phyloP scores from a whole-genome alignment of 2,797 vertebrate genomes.

The Leptodactylus fallax region DNA sequence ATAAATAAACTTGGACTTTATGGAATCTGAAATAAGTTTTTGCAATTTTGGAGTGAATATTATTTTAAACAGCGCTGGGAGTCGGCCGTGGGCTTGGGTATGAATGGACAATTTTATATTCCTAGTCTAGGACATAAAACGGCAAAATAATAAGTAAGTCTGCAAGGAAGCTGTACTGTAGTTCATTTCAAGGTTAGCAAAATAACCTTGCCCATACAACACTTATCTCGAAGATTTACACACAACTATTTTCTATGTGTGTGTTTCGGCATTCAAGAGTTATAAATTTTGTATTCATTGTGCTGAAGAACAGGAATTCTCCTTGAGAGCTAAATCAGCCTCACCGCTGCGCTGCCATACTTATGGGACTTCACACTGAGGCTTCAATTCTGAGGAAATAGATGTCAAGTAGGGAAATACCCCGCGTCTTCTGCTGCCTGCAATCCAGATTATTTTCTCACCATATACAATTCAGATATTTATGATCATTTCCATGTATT shows the following conservation, averaged over 20 bases:
- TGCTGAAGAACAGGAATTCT: conserved; percentile 69
- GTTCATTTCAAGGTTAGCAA: conserved; percentile 82
- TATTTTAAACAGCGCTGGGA: conserved; percentile 17
- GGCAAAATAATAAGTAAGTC: conserved; percentile 34
- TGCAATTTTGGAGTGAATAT: not conserved
- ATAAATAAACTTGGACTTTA: not conserved
- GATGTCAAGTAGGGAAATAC: conserved; percentile 70
- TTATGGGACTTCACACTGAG: conserved; percentile 71
- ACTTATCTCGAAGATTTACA: conserved; percentile 80
- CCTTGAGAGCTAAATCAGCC: conserved; percentile 74
- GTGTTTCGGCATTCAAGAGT: conserved; percentile 74
- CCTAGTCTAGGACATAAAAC: not conserved
- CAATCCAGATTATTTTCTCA: not conserved
- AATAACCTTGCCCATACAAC: conserved; percentile 77
- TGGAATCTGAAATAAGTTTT: conserved; percentile 1
- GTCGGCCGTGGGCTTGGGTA: not conserved
- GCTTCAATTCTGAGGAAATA: conserved; percentile 72
- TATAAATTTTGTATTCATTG: conserved; percentile 74
- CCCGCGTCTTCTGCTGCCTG: conserved; percentile 70
- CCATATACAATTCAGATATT: not conserved
- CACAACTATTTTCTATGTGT: conserved; percentile 71
- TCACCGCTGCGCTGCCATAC: conserved; percentile 67
- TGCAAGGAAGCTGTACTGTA: conserved; percentile 77
- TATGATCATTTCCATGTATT: conserved; percentile 42
- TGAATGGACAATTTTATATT: conserved; percentile 31